Base-by-base conservation (phyloP, 2,113 vertebrate genomes). In the Probosciger aterrimus region DNA sequence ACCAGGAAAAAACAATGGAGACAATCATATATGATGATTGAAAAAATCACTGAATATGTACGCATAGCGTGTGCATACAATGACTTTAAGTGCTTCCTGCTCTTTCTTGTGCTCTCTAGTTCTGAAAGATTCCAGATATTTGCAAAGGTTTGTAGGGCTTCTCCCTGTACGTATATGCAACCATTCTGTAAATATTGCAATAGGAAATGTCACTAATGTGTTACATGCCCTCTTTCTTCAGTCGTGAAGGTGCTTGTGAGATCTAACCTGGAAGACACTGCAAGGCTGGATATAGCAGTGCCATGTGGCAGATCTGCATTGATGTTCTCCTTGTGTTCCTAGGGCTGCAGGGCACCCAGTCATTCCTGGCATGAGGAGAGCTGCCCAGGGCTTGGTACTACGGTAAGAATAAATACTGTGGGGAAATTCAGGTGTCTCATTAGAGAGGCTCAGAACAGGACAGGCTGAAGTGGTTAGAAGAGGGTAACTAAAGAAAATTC, bases 11-110 rank as follows among this genome's bases (percentile, higher is more conserved):
- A 91, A 47, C n/a, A 88, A 35, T 52, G 46, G 53, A 91, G 25
- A 35, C 7, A 64, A 27, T 59, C 17, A 12, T 35, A 15, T 6
- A 14, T 27, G 4, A 43, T 81, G 83, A 77, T 74, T 30, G 35
- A 84, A 50, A 30, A 39, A 79, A 53, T 81, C 44, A 65, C 30
- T 27, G 53, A 41, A 31, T 12, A 8, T 11, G 59, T 46, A 18
- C 12, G 5, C 3, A 2, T 30, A 50, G 10, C 11, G 30, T 78
- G 69, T 49, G 47, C 20, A 4, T 59, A 9, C 0, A 1, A 4
- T 41, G 52, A 52, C 49, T 87, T 85, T 20, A 69, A 30, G 43
- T 63, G 39, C 46, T 85, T 91, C n/a, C 68, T 77, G 19, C n/a
- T 43, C 0, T 64, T 41, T 50, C 57, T 52, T 43, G 27, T 49